Base-by-base conservation (phyloP, 2,888 invertebrate genomes). In the Nomada lathburiana region DNA sequence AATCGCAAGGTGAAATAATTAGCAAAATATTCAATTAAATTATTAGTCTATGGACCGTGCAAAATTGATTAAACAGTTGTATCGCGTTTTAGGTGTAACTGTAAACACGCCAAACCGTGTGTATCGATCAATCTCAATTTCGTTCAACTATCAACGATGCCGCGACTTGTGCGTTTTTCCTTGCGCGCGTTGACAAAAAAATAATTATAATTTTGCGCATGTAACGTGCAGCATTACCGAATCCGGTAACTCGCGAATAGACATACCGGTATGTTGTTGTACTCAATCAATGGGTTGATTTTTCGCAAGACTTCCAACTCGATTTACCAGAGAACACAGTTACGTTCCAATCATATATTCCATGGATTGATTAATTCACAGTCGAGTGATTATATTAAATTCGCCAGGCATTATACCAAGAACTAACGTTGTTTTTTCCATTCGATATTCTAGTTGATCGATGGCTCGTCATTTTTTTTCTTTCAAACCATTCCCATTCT, bases 1-100 rank as follows among this genome's bases (percentile, higher is more conserved):
- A 63, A 64, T 29, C 42, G 44, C 5, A 29, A 3, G 23, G 9
- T 36, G 69, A 52, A 59, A 69, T 76, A 79, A 79, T 76, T 68
- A 69, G 59, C 11, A 64, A 76, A 69, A 76, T 68, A 76, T 79
- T 75, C 69, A 59, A 80, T 80, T 71, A 70, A 76, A 76, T 71
- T 67, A 65, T 70, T 76, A 70, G 29, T 47, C 53, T 20, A 52
- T 80, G 76, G 71, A 71, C 29, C n/a, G 29, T 18, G 18, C n/a
- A 53, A 23, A 47, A 65, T 67, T 16, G 65, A 76, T 80, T 62
- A 62, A 65, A 76, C 64, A 23, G n/a, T 36, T 63, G 42, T 55
- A 65, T 55, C 13, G 47, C 18, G 76, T 62, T 78, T 67, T 74
- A 59, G 36, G 57, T 50, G 63, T 23, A 47, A 63, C 16, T 50